Base-by-base conservation (phyloP, 2,113 vertebrate species). In the Prinia subflava region DNA sequence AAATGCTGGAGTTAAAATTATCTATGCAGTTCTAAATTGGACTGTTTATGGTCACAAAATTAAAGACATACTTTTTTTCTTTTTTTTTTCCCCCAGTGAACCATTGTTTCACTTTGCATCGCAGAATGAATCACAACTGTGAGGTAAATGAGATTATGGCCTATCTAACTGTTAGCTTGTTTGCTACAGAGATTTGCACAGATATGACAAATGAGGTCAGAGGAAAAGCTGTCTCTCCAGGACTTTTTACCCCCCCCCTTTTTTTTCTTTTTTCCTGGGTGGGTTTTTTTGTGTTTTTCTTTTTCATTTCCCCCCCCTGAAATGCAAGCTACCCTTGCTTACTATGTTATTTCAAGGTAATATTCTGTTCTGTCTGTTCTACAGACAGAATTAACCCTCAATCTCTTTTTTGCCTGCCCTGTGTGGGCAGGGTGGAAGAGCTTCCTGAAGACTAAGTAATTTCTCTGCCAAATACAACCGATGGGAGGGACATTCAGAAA, bases 61-160 rank as follows among this genome's bases (percentile, higher is more conserved):
- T 74, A 73, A 80, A 90, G 37, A 64, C 4, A 37, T 18, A 10
- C 2, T 30, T 76, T 28, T 28, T 33, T 59, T 59, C 5, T 13
- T 9, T 57, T 30, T 57, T 30, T 20, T 3, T 1, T 1, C 1
- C 28, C 20, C 30, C 16, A 57, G 57, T 3, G 2, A 75, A 67
- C 27, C 31, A 65, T 50, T 63, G 35, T 63, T 88, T 59, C 55
- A 52, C 33, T 93, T 88, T 53, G 46, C 33, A 57, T 27, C 10
- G 13, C 39, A 83, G 68, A 81, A 81, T 35, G 60, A 89, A 83
- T 88, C 82, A 88, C 5, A 37, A 75, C 80, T 47, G 52, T 33
- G 86, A 94, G 71, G 89, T 89, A 94, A 94, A 95, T 49, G 56
- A 89, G 88, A 93, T 92, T 85, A 86, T 63, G 81, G 71, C 68